A percentile compares a stretch with the other conserved stretches of the same genome.
phyloP scores from a whole-genome alignment of 2,888 invertebrate species.

The Homarus gammarus region DNA sequence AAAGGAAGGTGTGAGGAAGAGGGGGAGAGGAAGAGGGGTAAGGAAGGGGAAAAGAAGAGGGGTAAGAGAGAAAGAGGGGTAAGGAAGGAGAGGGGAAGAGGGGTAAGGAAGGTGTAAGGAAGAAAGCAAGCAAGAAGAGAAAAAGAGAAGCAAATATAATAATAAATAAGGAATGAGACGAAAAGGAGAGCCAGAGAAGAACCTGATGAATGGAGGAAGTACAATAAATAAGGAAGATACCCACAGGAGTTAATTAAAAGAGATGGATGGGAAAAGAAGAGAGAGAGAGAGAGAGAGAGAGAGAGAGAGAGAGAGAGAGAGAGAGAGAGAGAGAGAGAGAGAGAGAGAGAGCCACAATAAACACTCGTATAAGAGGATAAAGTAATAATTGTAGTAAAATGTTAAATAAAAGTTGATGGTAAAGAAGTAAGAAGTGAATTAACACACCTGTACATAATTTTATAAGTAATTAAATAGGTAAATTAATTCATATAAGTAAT shows the following conservation, averaged over 20 bases:
- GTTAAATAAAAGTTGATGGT: background rate
- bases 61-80: background rate
- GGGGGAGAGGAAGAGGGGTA: background rate
- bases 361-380: background rate
- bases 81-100: background rate
- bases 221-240: background rate
- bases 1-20: background rate
- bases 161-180: background rate
- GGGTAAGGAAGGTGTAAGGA: background rate
- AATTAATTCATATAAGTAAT: too few species aligned
- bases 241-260: background rate
- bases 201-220: background rate
- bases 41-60: background rate
- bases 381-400: too few species aligned
- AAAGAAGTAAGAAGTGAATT: too few species aligned
- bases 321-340: background rate
- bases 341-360: background rate
- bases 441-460: too few species aligned
- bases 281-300: background rate
- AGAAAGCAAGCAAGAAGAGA: background rate
- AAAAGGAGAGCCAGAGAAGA: background rate
- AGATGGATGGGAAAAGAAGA: background rate
- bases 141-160: background rate
- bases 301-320: background rate
- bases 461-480: too few species aligned